Base-by-base conservation (phyloP, 2,113 vertebrate genomes). In the Rhadina sibilatrix region DNA sequence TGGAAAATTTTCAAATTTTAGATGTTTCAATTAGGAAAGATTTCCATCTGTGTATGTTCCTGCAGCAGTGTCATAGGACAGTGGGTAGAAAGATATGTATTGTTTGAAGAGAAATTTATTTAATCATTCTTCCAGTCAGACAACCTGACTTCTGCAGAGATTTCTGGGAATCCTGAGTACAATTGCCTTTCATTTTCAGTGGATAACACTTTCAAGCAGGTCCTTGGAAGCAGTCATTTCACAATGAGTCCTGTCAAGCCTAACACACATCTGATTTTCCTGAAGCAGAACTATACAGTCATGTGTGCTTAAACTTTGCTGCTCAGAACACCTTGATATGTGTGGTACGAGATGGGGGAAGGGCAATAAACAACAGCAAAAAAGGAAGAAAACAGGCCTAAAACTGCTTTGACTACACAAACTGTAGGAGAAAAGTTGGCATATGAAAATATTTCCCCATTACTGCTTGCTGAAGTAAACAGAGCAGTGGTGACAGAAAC, bases 381-480 rank as follows among this genome's bases (percentile, higher is more conserved):
- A 56, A 76, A 72, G 37, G 38, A 49, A 65, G 31, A 69, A 84
- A 74, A 54, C 3, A 9, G 15, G 4, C 15, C 35, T 59, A n/a
- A 86, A 92, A 74, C 44, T 87, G 57, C 75, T 82, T 82, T 89
- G 49, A 35, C 54, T 71, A 24, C 59, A 70, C 30, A 80, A 82
- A 33, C 53, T 27, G 19, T 27, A 40, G 87, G 71, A 91, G 69
- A 65, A 85, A 83, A 44, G 8, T 82, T 88, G 78, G 54, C 30
- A n/a, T 77, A 18, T 80, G 79, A 69, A 95, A 94, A 77, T 65
- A 66, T 82, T 82, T 92, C 74, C 72, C 74, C 38, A 60, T 90
- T 94, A 86, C 61, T 69, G 68, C 87, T 92, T 83, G 87, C 59
- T 76, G 83, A 82, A 86, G 57, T 93, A 95, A 93, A 89, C 6